phyloP scores from a whole-genome alignment of 2,113 vertebrate genomes.

The Hippocampus comes region DNA sequence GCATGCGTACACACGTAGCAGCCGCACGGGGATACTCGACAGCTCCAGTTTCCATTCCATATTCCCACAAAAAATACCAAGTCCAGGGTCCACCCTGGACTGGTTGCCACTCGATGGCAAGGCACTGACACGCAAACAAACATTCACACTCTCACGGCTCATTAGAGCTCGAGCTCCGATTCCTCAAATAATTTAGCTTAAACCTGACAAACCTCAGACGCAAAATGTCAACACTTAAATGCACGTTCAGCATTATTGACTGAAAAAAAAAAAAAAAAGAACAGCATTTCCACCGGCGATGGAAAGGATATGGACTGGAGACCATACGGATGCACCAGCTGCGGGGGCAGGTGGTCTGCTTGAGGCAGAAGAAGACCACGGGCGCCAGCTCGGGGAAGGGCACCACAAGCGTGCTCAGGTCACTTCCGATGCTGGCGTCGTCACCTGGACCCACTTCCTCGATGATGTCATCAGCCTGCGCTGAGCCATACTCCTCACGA shows the following conservation, averaged over 20 bases:
- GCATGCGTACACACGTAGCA: too few relatives aligned
- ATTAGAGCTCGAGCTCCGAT: too few relatives aligned
- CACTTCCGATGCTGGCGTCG: slow-evolving; percentile 74
- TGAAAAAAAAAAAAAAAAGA: neutral
- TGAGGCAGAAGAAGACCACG: slow-evolving; percentile 95
- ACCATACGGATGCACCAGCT: slow-evolving; percentile 99
- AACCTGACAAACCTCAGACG: neutral
- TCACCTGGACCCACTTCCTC: slow-evolving; percentile 77
- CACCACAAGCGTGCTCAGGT: slow-evolving; percentile 77
- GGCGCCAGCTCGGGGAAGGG: slow-evolving; percentile 92
- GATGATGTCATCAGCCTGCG: slow-evolving; percentile 69
- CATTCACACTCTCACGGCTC: too few relatives aligned
- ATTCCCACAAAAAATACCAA: too few relatives aligned
- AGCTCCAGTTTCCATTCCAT: too few relatives aligned
- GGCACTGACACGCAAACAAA: too few relatives aligned
- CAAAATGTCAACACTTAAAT: neutral
- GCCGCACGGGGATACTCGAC: too few relatives aligned
- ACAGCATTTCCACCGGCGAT: neutral
- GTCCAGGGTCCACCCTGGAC: too few relatives aligned
- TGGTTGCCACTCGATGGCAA: too few relatives aligned
- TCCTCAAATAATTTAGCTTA: neutral
- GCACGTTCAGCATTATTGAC: neutral
- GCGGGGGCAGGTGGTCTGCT: slow-evolving; percentile 93
- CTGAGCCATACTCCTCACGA: slow-evolving; percentile 65
- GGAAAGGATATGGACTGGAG: slow-evolving; percentile 97